A percentile compares a stretch with the other conserved stretches of the same genome.
Conservation (phyloP, 2,797 vertebrate species). For the Bryconaethiops microstoma region DNA sequence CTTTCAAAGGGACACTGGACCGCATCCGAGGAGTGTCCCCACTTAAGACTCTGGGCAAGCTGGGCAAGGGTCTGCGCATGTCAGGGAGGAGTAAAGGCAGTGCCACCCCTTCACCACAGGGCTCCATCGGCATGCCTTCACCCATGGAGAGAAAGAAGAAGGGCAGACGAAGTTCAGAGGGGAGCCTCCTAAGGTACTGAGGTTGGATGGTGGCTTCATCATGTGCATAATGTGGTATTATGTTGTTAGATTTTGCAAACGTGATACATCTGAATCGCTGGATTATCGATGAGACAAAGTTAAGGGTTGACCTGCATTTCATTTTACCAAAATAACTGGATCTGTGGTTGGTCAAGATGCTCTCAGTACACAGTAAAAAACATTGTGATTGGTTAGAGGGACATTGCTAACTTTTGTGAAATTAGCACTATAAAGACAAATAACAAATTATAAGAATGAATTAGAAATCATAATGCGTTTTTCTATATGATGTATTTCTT, state of each 20-base stretch:
- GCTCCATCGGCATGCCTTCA: slow-evolving; percentile 69
- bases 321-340: neutral
- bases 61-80: slow-evolving; percentile 75
- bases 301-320: neutral
- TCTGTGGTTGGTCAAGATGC: neutral
- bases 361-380: neutral
- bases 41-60: slow-evolving; percentile 77
- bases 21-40: slow-evolving; percentile 69
- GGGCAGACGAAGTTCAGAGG: slow-evolving; percentile 84
- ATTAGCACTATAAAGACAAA: neutral
- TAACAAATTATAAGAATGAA: no score
- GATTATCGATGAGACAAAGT: neutral
- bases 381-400: neutral
- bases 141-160: slow-evolving; percentile 77
- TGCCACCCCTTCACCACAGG: slow-evolving; percentile 68
- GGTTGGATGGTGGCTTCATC: neutral
- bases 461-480: neutral
- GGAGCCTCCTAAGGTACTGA: slow-evolving; percentile 79
- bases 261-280: neutral
- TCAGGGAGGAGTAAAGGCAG: slow-evolving; percentile 70
- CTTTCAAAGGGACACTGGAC: slow-evolving; percentile 72
- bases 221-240: neutral
- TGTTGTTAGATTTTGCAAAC: neutral
- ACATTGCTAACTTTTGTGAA: neutral
- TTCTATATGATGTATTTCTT: neutral